These are phyloP conservation scores for Pangasianodon hypophthalmus DNA, from an alignment of 2,113 vertebrate species.

Conservation along the genomic window DNA sequence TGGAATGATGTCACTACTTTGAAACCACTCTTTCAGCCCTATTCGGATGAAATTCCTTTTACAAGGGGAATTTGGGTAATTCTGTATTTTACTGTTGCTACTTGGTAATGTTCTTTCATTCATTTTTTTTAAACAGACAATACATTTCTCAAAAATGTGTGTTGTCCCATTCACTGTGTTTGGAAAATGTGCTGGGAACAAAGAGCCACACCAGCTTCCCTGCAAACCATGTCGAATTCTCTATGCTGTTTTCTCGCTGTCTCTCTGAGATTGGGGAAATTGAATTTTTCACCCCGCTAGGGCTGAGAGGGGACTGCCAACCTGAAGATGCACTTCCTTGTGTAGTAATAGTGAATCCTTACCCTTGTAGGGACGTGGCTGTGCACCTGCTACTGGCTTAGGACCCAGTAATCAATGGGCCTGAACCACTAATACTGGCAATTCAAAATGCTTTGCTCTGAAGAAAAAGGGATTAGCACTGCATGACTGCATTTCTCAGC, in stretches of 20 bases:
- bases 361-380: background rate
- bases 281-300: slow-evolving; percentile 23
- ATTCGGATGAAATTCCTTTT: background rate
- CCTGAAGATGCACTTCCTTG: slow-evolving; percentile 7
- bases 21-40: background rate
- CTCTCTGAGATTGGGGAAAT: slow-evolving; percentile 9
- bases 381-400: slow-evolving; percentile 6
- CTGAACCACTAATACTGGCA: background rate
- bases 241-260: slow-evolving; percentile 5
- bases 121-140: background rate
- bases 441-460: background rate
- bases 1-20: background rate
- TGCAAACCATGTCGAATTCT: background rate
- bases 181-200: background rate
- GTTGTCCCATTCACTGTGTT: background rate
- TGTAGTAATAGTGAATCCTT: slow-evolving; percentile 2
- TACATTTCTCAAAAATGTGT: background rate
- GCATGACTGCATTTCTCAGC: background rate
- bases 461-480: slow-evolving; percentile 16
- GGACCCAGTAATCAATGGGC: slow-evolving; percentile 2
- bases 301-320: slow-evolving; percentile 24
- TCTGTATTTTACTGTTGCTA: background rate
- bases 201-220: background rate
- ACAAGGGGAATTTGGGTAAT: background rate
- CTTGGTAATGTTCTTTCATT: background rate